Base-by-base conservation (phyloP, 2,888 invertebrate genomes). In the Carpatolechia fugitivella region DNA sequence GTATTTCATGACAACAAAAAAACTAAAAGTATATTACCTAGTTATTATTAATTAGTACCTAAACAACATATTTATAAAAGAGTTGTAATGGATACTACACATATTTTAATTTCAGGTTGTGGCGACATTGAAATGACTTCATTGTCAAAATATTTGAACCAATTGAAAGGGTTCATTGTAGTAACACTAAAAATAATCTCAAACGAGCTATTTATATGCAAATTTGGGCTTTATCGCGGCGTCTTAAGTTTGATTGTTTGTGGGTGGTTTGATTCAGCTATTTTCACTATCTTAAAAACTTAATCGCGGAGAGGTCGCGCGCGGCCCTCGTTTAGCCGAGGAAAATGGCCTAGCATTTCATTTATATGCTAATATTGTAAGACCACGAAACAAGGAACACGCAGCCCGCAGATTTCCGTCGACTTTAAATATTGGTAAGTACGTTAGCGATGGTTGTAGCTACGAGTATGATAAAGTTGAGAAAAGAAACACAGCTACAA, bases 321-420 rank as follows among this genome's bases (percentile, higher is more conserved):
- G 44, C 20, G 29, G 44, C 29, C 44, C 60, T 62, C 69, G 70
- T 76, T 75, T 67, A 71, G 61, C 63, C 68, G 59, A 66, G 63
- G 71, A 71, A 72, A 74, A 74, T 70, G 65, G 74, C 69, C 64
- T 66, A 68, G 69, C 70, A 68, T 81, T 81, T 80, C 76, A 86
- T 86, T 82, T 85, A 79, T 80, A 85, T 86, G 85, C 78, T 80
- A 85, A 85, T 83, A 70, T 71, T 68, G 65, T 67, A 66, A 71
- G 68, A 56, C 60, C 57, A 63, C 54, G 59, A 59, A 64, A 62
- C 60, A 51, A 56, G 46, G 53, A 57, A 55, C 60, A 59, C 56
- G 54, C 53, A 54, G 47, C 16, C 11, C 13, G 14, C 29, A n/a
- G 48, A 10, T 7, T 38, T 24, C 2, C 35, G 3, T 24, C 24